Conservation (phyloP, 2,797 vertebrate genomes). For the Furcifer pardalis region DNA sequence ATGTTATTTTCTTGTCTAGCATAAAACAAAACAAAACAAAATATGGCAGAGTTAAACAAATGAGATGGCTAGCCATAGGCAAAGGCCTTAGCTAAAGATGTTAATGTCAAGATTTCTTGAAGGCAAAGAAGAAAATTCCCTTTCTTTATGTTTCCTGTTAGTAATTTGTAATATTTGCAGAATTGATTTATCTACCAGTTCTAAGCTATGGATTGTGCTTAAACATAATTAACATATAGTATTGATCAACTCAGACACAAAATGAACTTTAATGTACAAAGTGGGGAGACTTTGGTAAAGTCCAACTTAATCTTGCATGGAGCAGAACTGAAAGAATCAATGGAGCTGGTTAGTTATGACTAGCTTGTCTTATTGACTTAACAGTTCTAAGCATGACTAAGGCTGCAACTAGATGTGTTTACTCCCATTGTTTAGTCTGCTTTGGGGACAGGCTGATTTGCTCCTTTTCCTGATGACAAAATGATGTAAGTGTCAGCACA, state of each 20-base stretch:
- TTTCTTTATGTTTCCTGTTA: not conserved
- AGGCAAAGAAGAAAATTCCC: not conserved
- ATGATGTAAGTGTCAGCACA: too few relatives aligned
- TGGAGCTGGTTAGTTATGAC: not conserved
- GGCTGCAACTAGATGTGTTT: too few relatives aligned
- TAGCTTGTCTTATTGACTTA: not conserved
- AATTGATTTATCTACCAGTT: not conserved
- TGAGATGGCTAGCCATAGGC: not conserved
- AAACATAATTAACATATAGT: not conserved
- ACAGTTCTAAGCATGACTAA: not conserved
- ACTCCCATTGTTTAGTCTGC: too few relatives aligned
- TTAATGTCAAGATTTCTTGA: not conserved
- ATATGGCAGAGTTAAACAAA: slow-evolving; percentile 35
- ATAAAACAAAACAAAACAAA: slow-evolving; percentile 15
- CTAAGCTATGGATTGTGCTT: not conserved
- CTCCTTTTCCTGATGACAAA: too few relatives aligned
- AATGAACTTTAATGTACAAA: not conserved
- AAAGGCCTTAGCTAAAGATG: not conserved
- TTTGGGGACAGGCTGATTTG: too few relatives aligned
- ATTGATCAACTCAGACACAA: not conserved
- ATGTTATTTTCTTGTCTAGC: slow-evolving; percentile 51
- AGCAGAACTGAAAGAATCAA: not conserved
- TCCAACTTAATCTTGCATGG: not conserved
- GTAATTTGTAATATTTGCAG: not conserved
- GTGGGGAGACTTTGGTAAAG: not conserved